Percentiles rank a stretch among this genome's conserved stretches.
These are phyloP conservation scores for Coleophora flavipennella DNA, from an alignment of 2,888 invertebrate genomes.

Conservation along the genomic window DNA sequence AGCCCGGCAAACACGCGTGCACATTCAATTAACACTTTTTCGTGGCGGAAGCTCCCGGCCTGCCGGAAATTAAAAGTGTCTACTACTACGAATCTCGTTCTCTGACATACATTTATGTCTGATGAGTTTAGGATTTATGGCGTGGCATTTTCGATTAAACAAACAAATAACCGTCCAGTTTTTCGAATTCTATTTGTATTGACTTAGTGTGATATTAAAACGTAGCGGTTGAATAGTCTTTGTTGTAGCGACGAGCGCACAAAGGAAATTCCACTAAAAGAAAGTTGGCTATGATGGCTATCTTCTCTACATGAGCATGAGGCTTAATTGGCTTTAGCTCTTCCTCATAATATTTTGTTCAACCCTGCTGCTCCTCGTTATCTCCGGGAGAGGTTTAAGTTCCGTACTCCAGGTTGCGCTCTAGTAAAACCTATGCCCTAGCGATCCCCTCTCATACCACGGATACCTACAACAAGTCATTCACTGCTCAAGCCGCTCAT, in stretches of 20 bases:
- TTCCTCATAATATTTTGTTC: too few species aligned
- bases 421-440: too few species aligned
- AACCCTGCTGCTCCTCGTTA: too few species aligned
- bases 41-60: constrained; percentile 47
- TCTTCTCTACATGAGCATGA: background rate
- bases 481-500: too few species aligned
- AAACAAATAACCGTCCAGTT: constrained; percentile 7
- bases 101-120: constrained; percentile 10
- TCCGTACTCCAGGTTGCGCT: too few species aligned
- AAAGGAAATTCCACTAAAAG: background rate
- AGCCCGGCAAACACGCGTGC: constrained; percentile 28
- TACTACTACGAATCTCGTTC: constrained; percentile 14
- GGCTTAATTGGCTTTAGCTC: too few species aligned
- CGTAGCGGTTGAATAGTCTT: background rate
- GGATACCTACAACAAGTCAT: too few species aligned
- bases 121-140: constrained; percentile 15
- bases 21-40: constrained; percentile 65
- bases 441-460: too few species aligned
- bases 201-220: too few species aligned
- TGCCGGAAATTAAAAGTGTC: constrained; percentile 67
- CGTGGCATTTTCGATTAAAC: constrained; percentile 7
- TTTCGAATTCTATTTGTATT: background rate
- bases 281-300: background rate
- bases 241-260: background rate
- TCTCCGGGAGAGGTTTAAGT: too few species aligned